Evolutionary conservation across 2,797 vertebrate genomes (phyloP).

Genomic region (Acipenser transmontanus): DNA sequence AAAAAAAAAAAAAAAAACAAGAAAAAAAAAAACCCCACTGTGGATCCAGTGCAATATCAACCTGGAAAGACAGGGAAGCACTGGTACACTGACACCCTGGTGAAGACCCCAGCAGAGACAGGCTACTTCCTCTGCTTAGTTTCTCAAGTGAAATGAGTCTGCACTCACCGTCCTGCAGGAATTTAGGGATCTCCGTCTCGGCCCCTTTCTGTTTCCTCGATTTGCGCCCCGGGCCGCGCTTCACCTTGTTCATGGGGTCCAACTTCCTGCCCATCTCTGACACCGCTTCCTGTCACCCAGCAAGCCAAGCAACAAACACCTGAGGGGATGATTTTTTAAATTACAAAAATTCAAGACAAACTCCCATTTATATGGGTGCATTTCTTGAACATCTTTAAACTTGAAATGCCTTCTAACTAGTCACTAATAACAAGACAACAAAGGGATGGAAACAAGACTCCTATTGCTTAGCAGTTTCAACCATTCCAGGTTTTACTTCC

Average conservation of each 20-base stretch:
- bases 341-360: neutral
- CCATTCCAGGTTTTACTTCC: no score
- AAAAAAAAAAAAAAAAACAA: no score
- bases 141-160: no score
- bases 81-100: no score
- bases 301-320: no score
- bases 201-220: constrained; percentile 84
- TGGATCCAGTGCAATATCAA: neutral
- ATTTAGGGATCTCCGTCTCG: constrained; percentile 76
- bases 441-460: no score
- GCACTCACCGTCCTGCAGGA: constrained; percentile 69
- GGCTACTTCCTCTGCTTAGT: no score
- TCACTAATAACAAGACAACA: neutral
- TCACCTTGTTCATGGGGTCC: constrained; percentile 75
- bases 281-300: constrained; percentile 14
- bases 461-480: no score
- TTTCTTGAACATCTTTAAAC: neutral
- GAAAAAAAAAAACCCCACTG: no score
- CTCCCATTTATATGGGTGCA: neutral
- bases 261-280: constrained; percentile 82
- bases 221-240: constrained; percentile 83
- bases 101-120: no score
- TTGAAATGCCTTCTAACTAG: neutral
- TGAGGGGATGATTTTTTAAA: neutral
- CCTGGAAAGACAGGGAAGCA: neutral